Percentiles rank a stretch among this genome's conserved stretches.
These are phyloP conservation scores for Tympanoctomys barrerae DNA, from an alignment of 2,797 vertebrate species.

Conservation along the genomic window DNA sequence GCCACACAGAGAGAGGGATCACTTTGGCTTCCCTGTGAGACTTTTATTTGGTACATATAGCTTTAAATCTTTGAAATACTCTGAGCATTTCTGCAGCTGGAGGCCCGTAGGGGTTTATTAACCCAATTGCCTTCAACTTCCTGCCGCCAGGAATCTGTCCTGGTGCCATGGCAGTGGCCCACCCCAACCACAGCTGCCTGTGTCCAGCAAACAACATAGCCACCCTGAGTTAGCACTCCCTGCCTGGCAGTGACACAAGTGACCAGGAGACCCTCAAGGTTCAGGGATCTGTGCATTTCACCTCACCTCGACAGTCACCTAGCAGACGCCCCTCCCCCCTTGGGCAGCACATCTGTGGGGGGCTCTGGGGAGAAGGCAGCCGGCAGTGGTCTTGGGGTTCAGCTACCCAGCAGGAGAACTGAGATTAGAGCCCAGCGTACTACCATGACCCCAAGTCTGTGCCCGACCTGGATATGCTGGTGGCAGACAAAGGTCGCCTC, in stretches of 20 bases:
- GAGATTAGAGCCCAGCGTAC: not conserved
- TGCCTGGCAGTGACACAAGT: not conserved
- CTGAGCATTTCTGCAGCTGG: slow-evolving; percentile 45
- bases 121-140: slow-evolving; percentile 36
- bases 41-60: slow-evolving; percentile 24
- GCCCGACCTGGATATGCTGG: not conserved
- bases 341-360: not conserved
- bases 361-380: not conserved
- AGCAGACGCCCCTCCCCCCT: not conserved
- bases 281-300: not conserved
- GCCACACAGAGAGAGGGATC: not conserved
- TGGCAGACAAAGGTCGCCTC: not conserved
- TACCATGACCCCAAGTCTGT: fast-evolving
- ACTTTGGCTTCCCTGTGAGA: not conserved
- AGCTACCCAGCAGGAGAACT: not conserved
- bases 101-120: slow-evolving; percentile 44
- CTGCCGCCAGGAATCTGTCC: slow-evolving; percentile 46
- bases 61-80: slow-evolving; percentile 45
- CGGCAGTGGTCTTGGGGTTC: not conserved
- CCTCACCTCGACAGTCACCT: fast-evolving
- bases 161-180: not conserved
- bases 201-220: not conserved
- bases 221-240: not conserved
- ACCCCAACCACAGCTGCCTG: not conserved
- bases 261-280: not conserved